phyloP scores from a whole-genome alignment of 2,797 vertebrate species.

The Coreius guichenoti region DNA sequence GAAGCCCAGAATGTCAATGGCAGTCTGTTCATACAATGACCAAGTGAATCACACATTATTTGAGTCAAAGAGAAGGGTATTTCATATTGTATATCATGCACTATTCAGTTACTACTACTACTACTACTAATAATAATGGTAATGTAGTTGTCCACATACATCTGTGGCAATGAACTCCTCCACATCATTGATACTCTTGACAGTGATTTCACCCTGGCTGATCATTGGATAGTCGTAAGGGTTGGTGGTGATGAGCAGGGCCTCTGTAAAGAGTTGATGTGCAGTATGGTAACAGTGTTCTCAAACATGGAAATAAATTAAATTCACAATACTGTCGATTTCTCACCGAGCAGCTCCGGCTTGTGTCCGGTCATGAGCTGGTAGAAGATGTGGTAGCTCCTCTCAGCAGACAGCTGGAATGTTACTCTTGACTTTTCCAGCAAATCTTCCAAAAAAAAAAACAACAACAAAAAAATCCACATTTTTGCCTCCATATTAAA shows the following conservation, averaged over 20 bases:
- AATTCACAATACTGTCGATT: neutral
- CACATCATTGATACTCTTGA: constrained; percentile 79
- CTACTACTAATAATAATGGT: no score
- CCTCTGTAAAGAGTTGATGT: constrained; percentile 68
- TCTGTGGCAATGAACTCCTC: constrained; percentile 69
- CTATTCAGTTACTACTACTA: neutral
- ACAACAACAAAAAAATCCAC: neutral
- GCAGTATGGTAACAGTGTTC: neutral
- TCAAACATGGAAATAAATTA: neutral
- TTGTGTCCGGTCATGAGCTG: constrained; percentile 82
- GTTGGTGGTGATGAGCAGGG: constrained; percentile 81
- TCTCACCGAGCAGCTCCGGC: constrained; percentile 77
- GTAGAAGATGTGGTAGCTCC: constrained; percentile 84
- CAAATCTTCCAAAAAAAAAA: constrained; percentile 70
- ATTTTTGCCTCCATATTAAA: neutral
- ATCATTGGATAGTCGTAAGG: constrained; percentile 78
- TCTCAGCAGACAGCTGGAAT: constrained; percentile 83
- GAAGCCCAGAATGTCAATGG: constrained; percentile 79
- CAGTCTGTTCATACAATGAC: constrained; percentile 64
- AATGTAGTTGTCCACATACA: constrained; percentile 67
- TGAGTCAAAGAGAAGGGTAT: neutral
- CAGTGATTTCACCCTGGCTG: constrained; percentile 82
- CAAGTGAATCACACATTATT: neutral
- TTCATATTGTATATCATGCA: neutral
- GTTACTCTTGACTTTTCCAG: constrained; percentile 84